These are phyloP conservation scores for Proisotoma minuta DNA, from an alignment of 2,888 invertebrate genomes.

Conservation along the genomic window DNA sequence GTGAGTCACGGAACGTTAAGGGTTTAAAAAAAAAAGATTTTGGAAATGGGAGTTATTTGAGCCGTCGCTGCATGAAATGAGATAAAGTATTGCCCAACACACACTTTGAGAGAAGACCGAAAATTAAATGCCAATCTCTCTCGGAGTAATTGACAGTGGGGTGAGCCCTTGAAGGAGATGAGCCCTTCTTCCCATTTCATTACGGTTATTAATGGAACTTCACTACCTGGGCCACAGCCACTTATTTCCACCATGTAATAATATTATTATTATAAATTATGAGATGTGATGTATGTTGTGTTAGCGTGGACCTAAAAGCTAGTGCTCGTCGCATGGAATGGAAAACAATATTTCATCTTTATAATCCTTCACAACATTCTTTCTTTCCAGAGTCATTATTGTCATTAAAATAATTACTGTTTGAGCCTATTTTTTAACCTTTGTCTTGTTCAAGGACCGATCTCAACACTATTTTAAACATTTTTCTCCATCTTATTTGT, in stretches of 20 bases:
- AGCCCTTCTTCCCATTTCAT: slow-evolving; percentile 7
- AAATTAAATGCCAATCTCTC: slow-evolving; percentile 21
- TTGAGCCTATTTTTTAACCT: neutral
- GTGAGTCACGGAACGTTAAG: too few relatives aligned
- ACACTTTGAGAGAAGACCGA: neutral
- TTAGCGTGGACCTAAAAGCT: neutral
- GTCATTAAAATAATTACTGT: slow-evolving; percentile 17
- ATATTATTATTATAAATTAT: neutral
- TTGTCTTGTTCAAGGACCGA: neutral
- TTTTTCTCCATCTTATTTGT: too few relatives aligned
- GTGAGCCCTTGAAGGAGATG: slow-evolving; percentile 12
- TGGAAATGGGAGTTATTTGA: slow-evolving; percentile 7
- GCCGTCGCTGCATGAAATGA: neutral
- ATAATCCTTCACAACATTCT: neutral
- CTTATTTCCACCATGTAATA: slow-evolving; percentile 4
- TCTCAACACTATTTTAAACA: too few relatives aligned
- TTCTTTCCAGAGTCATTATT: slow-evolving; percentile 4
- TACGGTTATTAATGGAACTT: slow-evolving; percentile 16
- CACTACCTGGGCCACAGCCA: neutral
- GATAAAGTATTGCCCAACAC: too few relatives aligned
- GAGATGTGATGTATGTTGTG: neutral
- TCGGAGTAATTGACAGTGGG: slow-evolving; percentile 11
- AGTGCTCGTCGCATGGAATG: neutral
- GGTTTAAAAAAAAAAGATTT: neutral
- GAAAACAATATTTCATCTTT: slow-evolving; percentile 10